Evolutionary conservation across 2,888 invertebrate species (phyloP), one percentile per base, ranked within the genome.

Genomic region (Encarsia formosa): DNA sequence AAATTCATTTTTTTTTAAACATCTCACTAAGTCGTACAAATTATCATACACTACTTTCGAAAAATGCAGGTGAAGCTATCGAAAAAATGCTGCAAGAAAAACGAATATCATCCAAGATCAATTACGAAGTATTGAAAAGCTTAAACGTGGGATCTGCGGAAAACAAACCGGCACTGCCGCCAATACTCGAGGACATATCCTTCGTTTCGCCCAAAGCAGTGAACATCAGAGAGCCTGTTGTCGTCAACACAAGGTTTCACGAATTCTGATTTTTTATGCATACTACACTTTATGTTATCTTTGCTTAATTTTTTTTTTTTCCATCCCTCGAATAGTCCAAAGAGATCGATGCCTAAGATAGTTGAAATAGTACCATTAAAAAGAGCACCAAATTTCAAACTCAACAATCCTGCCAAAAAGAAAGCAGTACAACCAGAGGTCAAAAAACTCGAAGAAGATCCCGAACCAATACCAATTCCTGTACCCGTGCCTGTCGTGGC

Each of bases 41-140:
- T 29, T 29, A 29, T 9, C 8, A 13, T n/a, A 29, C 8, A 29
- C 13, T 29, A 9, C 29, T 13, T 29, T 29, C 29, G 13, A 29
- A 9, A 31, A n/a, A 29, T 15, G 81, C 82, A 49, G 91, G 89
- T 3, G 96, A 97, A 76, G 97, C 97, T 0, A 93, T 98, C 39
- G 92, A 93, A 70, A 95, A 94, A 76, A 94, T 98, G 85, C 77
- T 98, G 18, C 91, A 89, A 61, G 97, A 97, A 71, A 95, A 95
- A 76, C 91, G 91, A 69, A 88, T 98, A 59, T 98, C 98, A 3
- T 86, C 84, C 4, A 99, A 99, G 79, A 96, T 99, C 49, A 97
- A 99, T 76, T 99, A 99, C 68, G 97, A 98, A 63, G 96, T 97
- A 32, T 76, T 98, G 53, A 90, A 89, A 73, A 89, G 87, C 62